A percentile compares a stretch with the other conserved stretches of the same genome.
Evolutionary conservation across 2,797 vertebrate species (phyloP).

Genomic region (Perdix hodgsoniae): DNA sequence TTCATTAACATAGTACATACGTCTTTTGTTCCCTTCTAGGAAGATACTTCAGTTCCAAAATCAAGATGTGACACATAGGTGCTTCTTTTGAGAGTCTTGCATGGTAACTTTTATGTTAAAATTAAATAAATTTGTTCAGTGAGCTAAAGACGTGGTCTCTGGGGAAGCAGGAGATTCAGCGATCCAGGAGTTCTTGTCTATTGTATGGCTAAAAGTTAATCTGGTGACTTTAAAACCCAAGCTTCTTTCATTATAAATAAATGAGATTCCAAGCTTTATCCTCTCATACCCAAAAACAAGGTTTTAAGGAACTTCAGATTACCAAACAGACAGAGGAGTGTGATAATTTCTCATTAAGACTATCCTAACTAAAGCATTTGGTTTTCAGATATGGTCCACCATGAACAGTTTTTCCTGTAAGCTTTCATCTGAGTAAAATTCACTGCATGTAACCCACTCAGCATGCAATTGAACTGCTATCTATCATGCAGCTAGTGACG

Average conservation of each 20-base stretch:
- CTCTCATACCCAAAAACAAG: background rate
- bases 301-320: background rate
- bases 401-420: background rate
- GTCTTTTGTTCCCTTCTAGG: background rate
- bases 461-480: background rate
- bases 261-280: background rate
- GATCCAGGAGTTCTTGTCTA: background rate
- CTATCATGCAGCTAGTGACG: background rate
- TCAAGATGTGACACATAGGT: background rate
- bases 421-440: background rate
- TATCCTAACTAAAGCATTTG: background rate
- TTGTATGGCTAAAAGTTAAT: background rate
- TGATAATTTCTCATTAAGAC: background rate
- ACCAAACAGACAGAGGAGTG: background rate
- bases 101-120: background rate
- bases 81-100: background rate
- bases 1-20: background rate
- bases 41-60: background rate
- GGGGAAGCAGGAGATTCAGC: background rate
- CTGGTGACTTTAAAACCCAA: fast-evolving
- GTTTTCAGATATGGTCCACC: background rate
- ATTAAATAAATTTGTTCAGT: background rate
- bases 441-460: background rate
- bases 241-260: background rate
- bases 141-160: background rate